phyloP scores from a whole-genome alignment of 1,140 invertebrate genomes.

The Drosophila guanche region DNA sequence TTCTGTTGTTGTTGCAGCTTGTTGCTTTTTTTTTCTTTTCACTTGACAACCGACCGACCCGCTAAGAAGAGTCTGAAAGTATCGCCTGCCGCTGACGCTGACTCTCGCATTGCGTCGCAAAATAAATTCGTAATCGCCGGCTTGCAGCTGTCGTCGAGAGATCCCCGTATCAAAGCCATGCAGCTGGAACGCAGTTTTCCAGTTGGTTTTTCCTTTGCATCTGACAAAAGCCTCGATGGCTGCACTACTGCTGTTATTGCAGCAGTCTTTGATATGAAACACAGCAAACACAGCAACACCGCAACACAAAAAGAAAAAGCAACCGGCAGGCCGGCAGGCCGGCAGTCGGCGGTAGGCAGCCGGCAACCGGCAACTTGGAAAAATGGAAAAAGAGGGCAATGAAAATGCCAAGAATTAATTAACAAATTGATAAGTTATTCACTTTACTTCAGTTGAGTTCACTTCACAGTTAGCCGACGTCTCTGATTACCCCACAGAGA shows the following conservation, averaged over 20 bases:
- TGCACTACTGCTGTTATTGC: neutral
- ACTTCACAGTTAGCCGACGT: no score
- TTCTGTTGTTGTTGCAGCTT: neutral
- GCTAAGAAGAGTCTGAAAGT: neutral
- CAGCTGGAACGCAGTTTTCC: no score
- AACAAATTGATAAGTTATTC: conserved; percentile 37
- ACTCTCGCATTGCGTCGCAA: no score
- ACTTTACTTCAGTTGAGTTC: conserved; percentile 3
- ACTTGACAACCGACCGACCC: conserved; percentile 13
- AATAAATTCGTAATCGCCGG: no score
- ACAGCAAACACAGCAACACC: neutral
- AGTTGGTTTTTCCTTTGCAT: no score
- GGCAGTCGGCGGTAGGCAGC: neutral
- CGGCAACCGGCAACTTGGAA: neutral
- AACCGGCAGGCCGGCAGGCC: neutral
- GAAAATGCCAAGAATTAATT: conserved; percentile 27
- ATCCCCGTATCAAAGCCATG: no score
- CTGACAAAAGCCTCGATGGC: conserved; percentile 3
- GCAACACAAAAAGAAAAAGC: neutral
- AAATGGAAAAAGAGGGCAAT: conserved; percentile 6
- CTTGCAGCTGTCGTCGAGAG: no score
- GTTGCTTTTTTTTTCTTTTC: neutral
- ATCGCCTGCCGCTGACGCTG: no score
- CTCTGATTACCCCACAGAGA: no score
- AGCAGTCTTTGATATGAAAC: no score